Evolutionary conservation across 2,797 vertebrate species (phyloP).

Genomic region (Numenius phaeopus): DNA sequence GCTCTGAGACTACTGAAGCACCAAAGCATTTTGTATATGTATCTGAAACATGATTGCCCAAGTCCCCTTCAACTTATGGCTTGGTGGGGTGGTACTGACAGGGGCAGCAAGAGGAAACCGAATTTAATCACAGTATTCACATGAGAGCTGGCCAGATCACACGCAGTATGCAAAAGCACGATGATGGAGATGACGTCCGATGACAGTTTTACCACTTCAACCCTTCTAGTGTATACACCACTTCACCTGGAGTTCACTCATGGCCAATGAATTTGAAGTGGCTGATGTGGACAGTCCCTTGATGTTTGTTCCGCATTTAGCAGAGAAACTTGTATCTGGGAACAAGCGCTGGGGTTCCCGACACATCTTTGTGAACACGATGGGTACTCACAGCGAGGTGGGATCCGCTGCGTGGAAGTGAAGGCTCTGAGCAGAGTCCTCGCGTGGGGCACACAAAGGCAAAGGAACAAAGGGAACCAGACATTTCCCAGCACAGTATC

Average conservation of each 20-base stretch:
- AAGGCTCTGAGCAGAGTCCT: not conserved
- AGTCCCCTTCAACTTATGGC: not conserved
- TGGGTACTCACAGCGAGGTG: not conserved
- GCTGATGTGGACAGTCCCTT: not conserved
- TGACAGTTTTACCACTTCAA: not conserved
- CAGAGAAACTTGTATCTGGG: not conserved
- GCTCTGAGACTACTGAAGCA: not conserved
- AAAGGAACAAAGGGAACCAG: not conserved
- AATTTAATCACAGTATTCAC: not conserved
- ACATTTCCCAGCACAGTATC: not conserved
- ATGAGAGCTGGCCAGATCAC: not conserved
- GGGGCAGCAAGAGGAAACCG: not conserved
- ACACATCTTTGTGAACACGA: not conserved
- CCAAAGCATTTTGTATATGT: not conserved
- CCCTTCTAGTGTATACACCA: accelerated
- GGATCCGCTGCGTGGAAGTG: not conserved
- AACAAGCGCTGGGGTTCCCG: not conserved
- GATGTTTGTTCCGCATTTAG: not conserved
- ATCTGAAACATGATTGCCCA: not conserved
- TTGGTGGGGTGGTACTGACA: not conserved
- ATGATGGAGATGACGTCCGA: not conserved
- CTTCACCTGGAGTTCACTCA: not conserved
- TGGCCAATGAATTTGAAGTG: not conserved
- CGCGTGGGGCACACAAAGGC: not conserved
- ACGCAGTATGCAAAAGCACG: not conserved